A percentile compares a stretch with the other conserved stretches of the same genome.
Conservation (phyloP, 53 echinoderm and acorn worm genomes). For the Glandiceps talaboti region DNA sequence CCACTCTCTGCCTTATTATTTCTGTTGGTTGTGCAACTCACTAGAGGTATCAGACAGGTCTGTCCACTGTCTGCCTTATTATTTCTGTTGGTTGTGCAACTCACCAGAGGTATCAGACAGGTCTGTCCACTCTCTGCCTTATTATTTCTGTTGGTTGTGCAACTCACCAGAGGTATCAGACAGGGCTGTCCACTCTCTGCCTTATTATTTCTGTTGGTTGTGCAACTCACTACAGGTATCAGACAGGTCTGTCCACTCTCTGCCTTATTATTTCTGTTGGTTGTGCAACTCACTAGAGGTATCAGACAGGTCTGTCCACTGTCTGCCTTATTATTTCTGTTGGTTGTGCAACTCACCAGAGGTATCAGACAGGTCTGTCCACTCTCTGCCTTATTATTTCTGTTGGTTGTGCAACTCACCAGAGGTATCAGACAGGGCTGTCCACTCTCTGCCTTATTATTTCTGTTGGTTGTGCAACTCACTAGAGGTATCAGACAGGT, state of each 20-base stretch:
- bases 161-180: too few species aligned
- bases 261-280: conserved; percentile 2
- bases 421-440: too few species aligned
- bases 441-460: background rate
- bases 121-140: background rate
- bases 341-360: too few species aligned
- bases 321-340: background rate
- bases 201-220: conserved; percentile 1
- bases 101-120: too few species aligned
- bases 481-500: conserved; percentile 8
- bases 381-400: background rate
- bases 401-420: conserved; percentile 1
- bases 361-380: conserved; percentile 11
- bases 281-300: background rate
- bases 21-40: background rate
- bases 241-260: conserved; percentile 6
- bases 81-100: conserved; percentile 3
- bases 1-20: background rate
- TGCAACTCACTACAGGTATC: too few species aligned
- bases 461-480: conserved; percentile 1
- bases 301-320: conserved; percentile 10
- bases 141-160: conserved; percentile 3
- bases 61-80: background rate
- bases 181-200: conserved; percentile 7
- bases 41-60: conserved; percentile 9